These are phyloP conservation scores for Lagopus muta DNA, from an alignment of 2,113 vertebrate species.

Conservation along the genomic window DNA sequence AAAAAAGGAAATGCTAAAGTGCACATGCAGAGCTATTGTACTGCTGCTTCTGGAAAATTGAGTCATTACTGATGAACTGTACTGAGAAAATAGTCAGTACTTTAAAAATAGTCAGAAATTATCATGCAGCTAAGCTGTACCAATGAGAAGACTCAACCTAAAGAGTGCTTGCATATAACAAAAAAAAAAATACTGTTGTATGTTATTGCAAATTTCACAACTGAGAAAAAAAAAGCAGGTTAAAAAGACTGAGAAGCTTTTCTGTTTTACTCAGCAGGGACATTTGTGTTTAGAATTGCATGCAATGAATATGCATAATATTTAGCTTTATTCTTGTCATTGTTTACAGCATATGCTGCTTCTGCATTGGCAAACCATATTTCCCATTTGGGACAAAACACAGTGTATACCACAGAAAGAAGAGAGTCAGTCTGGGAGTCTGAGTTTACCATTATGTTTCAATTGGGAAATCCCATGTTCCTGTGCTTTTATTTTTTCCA, in stretches of 20 bases:
- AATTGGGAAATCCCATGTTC: neutral
- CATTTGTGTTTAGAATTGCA: constrained; percentile 29
- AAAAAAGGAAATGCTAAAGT: neutral
- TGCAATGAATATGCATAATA: constrained; percentile 59
- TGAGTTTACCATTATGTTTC: neutral
- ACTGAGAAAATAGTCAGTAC: neutral
- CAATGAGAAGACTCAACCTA: neutral
- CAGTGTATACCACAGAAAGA: neutral
- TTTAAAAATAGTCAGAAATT: neutral
- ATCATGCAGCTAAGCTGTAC: neutral
- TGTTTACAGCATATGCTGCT: constrained; percentile 22
- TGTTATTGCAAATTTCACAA: neutral
- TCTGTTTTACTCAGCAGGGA: neutral
- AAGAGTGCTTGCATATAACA: neutral
- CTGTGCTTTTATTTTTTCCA: neutral
- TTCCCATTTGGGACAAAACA: constrained; percentile 13
- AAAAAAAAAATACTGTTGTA: neutral
- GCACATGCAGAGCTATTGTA: neutral
- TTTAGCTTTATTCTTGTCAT: constrained; percentile 53
- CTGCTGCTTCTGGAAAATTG: neutral
- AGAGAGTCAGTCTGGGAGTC: neutral
- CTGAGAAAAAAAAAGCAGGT: neutral
- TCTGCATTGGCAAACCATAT: neutral
- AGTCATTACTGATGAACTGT: neutral
- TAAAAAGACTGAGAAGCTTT: constrained; percentile 31